These are phyloP conservation scores for Cataglyphis cursor DNA, from an alignment of 2,888 invertebrate genomes.

Conservation along the genomic window DNA sequence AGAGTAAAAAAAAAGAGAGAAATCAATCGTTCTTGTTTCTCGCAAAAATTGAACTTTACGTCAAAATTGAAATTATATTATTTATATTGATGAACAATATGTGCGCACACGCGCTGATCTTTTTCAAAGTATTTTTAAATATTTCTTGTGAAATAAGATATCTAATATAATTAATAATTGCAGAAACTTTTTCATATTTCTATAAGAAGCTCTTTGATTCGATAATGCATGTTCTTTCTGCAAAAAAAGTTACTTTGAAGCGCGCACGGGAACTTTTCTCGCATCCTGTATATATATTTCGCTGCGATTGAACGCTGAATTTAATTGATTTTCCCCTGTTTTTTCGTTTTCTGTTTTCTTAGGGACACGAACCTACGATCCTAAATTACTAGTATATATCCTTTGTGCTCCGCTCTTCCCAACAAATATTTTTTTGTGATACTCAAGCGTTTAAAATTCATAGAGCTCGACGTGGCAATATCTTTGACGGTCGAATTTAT, in stretches of 20 bases:
- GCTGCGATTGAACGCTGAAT: constrained; percentile 80
- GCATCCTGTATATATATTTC: constrained; percentile 75
- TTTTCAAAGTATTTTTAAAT: background rate
- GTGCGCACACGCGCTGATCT: background rate
- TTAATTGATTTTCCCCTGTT: constrained; percentile 73
- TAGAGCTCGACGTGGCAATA: constrained; percentile 34
- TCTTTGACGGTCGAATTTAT: constrained; percentile 54
- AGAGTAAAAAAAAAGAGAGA: background rate
- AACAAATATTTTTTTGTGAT: constrained; percentile 44
- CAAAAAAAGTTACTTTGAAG: background rate
- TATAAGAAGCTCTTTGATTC: background rate
- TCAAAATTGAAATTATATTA: background rate
- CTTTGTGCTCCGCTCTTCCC: constrained; percentile 19
- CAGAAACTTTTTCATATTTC: background rate
- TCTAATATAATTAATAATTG: background rate
- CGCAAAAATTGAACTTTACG: background rate
- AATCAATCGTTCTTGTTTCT: background rate
- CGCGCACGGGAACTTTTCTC: constrained; percentile 34
- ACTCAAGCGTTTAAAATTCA: constrained; percentile 44
- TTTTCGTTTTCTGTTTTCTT: constrained; percentile 53
- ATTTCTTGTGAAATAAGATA: background rate
- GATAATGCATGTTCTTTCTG: constrained; percentile 7
- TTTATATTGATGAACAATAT: background rate
- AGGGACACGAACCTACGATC: constrained; percentile 38
- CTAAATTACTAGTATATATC: constrained; percentile 17